Evolutionary conservation across 37 sponge, comb jelly and placozoan genomes (phyloP).

Genomic region (Cliona cf. orientalis): DNA sequence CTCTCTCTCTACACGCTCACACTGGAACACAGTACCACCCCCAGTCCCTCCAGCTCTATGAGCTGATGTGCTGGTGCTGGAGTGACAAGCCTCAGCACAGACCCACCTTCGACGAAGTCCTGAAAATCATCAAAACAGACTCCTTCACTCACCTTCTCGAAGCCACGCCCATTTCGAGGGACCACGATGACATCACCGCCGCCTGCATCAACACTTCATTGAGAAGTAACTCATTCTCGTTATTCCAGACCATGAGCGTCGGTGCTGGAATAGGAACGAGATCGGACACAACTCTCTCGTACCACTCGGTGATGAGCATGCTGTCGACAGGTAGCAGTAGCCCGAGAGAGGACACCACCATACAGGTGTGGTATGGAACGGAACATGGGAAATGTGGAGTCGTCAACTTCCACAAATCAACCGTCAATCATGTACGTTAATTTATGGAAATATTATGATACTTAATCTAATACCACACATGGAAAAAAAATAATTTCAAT

Average conservation of each 20-base stretch:
- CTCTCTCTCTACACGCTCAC: neutral
- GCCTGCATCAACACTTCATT: constrained; percentile 7
- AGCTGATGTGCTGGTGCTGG: constrained; percentile 95
- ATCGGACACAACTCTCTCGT: neutral
- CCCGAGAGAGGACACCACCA: constrained; percentile 5
- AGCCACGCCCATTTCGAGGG: constrained; percentile 4
- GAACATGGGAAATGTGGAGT: constrained; percentile 38
- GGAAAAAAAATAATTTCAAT: too few relatives aligned
- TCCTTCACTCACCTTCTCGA: constrained; percentile 38
- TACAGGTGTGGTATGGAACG: constrained; percentile 72
- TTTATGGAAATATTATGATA: too few relatives aligned
- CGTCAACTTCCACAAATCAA: constrained; percentile 37
- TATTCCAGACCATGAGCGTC: neutral
- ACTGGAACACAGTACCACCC: constrained; percentile 40
- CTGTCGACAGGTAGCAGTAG: neutral
- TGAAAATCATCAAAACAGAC: constrained; percentile 14
- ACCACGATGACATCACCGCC: constrained; percentile 18
- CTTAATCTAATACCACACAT: too few relatives aligned
- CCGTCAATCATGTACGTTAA: constrained; percentile 21
- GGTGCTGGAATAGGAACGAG: neutral
- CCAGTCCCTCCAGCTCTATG: constrained; percentile 53
- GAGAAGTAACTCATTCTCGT: neutral
- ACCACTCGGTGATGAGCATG: neutral
- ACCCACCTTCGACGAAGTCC: constrained; percentile 65
- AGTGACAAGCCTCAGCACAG: constrained; percentile 70